A percentile compares a stretch with the other conserved stretches of the same genome.
phyloP scores from a whole-genome alignment of 2,888 invertebrate species.

The Dermolepida albohirtum region DNA sequence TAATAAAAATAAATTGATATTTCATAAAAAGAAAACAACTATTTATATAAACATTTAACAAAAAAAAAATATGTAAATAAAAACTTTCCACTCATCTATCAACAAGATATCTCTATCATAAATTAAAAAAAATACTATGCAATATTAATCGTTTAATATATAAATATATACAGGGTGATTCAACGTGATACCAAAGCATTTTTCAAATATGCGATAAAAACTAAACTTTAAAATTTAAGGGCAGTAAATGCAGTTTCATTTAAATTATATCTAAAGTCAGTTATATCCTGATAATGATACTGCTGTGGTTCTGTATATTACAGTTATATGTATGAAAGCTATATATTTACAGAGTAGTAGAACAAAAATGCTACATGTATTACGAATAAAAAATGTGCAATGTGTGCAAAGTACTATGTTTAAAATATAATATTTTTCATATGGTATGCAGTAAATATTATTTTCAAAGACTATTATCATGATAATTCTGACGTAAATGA shows the following conservation, averaged over 20 bases:
- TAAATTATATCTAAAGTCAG: background rate
- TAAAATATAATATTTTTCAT: too few relatives aligned
- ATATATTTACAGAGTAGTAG: background rate
- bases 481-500: too few relatives aligned
- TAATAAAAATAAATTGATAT: constrained; percentile 37
- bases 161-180: constrained; percentile 28
- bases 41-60: constrained; percentile 37
- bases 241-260: constrained; percentile 1
- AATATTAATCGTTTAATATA: constrained; percentile 24
- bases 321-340: too few relatives aligned
- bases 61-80: constrained; percentile 16
- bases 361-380: background rate
- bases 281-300: background rate
- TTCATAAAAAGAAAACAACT: constrained; percentile 30
- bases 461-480: background rate
- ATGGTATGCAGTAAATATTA: background rate
- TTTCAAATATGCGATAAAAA: too few relatives aligned
- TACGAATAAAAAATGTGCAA: background rate
- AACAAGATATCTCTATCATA: constrained; percentile 35
- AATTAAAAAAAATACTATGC: constrained; percentile 39
- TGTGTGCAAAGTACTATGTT: background rate
- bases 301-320: too few relatives aligned
- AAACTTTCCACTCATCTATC: constrained; percentile 34
- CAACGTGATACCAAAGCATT: background rate
- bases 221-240: too few relatives aligned